Conservation (phyloP, 2,888 invertebrate genomes). For the Lepeophtheirus nordmannii region DNA sequence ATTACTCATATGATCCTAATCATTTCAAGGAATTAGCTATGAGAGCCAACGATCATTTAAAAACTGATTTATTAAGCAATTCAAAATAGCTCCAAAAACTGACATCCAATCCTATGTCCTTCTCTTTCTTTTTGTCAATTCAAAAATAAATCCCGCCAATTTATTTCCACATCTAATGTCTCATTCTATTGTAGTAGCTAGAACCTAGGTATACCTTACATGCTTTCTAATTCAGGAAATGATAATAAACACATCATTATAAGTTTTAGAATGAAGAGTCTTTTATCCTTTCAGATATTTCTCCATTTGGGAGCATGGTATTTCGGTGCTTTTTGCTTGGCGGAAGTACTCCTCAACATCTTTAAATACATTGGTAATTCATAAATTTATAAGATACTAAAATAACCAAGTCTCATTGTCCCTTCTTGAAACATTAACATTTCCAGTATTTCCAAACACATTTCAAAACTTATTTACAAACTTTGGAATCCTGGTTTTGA, state of each 20-base stretch:
- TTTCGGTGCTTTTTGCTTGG: neutral
- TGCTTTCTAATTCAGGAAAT: neutral
- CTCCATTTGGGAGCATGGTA: slow-evolving; percentile 16
- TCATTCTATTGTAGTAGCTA: neutral
- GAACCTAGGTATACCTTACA: neutral
- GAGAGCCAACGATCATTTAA: too few species aligned
- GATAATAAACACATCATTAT: neutral
- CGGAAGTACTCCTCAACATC: neutral
- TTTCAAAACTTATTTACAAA: slow-evolving; percentile 1
- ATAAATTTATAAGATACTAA: neutral
- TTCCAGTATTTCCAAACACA: neutral
- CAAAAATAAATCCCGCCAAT: slow-evolving; percentile 2
- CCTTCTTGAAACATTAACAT: neutral
- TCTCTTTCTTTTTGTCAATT: too few species aligned
- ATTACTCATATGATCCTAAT: too few species aligned
- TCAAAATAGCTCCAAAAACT: too few species aligned
- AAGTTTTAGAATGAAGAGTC: slow-evolving; percentile 8
- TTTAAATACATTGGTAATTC: slow-evolving; percentile 6
- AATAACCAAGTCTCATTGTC: neutral
- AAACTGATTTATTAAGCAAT: too few species aligned
- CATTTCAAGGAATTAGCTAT: too few species aligned
- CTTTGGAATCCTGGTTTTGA: slow-evolving; percentile 3
- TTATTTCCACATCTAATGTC: neutral
- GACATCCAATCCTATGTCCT: too few species aligned
- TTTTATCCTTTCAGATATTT: slow-evolving; percentile 12